phyloP scores from a whole-genome alignment of 2,888 invertebrate genomes.

The Mimumesa dahlbomi region DNA sequence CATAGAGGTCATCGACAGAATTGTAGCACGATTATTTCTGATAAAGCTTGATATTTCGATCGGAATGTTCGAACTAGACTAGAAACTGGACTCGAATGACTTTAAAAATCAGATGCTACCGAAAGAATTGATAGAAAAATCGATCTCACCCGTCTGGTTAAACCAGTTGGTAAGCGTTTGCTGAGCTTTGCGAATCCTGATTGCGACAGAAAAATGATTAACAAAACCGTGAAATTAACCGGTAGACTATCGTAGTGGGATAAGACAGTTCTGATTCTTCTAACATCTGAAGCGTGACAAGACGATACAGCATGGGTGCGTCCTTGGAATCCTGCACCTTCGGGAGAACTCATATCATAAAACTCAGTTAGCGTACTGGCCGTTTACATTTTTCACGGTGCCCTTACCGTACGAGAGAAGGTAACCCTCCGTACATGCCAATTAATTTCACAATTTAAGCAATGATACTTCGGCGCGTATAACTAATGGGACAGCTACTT shows the following conservation, averaged over 20 bases:
- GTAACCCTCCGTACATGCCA: background rate
- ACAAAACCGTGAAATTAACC: conserved; percentile 42
- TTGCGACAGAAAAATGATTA: conserved; percentile 33
- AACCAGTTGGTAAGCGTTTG: conserved; percentile 46
- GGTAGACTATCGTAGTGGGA: conserved; percentile 19
- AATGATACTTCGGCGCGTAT: too few relatives aligned
- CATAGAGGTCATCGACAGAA: too few relatives aligned
- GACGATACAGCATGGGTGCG: background rate
- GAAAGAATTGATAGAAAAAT: conserved; percentile 50
- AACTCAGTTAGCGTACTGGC: conserved; percentile 1
- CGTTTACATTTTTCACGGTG: background rate
- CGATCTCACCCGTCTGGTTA: conserved; percentile 50
- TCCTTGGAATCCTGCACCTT: conserved; percentile 10
- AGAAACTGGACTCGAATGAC: conserved; percentile 42
- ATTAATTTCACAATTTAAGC: too few relatives aligned
- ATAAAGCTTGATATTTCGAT: background rate
- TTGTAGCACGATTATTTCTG: too few relatives aligned
- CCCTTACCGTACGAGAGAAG: background rate
- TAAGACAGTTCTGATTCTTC: conserved; percentile 18
- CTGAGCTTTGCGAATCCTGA: conserved; percentile 29
- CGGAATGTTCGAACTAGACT: conserved; percentile 18
- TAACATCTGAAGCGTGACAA: conserved; percentile 10
- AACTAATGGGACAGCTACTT: too few relatives aligned
- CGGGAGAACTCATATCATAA: background rate
- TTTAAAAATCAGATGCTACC: conserved; percentile 41